These are phyloP conservation scores for Lepus americanus DNA, from an alignment of 2,113 vertebrate species.

Conservation along the genomic window DNA sequence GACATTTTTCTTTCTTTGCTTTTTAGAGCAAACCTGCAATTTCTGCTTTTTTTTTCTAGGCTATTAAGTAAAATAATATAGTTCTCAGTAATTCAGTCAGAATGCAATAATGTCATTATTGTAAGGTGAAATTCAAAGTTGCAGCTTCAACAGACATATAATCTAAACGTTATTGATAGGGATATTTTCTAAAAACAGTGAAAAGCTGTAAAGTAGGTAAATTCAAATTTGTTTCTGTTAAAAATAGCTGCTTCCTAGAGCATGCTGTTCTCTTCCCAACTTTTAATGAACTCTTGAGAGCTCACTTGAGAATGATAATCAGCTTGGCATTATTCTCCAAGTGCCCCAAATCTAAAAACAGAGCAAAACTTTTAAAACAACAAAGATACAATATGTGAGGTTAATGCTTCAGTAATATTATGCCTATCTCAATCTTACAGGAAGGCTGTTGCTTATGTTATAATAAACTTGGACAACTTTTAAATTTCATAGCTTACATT, in stretches of 20 bases:
- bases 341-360: conserved; percentile 75
- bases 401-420: neutral
- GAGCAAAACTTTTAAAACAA: conserved; percentile 68
- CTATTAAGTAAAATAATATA: conserved; percentile 18
- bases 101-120: conserved; percentile 1
- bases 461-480: neutral
- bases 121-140: neutral
- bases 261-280: conserved; percentile 78
- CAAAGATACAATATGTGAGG: conserved; percentile 17
- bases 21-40: conserved; percentile 20
- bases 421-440: neutral
- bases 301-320: conserved; percentile 84
- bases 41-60: neutral
- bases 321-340: conserved; percentile 78
- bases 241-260: conserved; percentile 81
- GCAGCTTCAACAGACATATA: conserved; percentile 16
- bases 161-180: conserved; percentile 70
- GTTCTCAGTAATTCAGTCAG: conserved; percentile 6
- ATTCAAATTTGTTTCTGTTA: conserved; percentile 77
- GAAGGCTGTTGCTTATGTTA: neutral
- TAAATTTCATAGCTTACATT: neutral
- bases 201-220: conserved; percentile 79
- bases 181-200: conserved; percentile 77
- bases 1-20: neutral
- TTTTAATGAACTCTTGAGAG: conserved; percentile 83